Evolutionary conservation across 2,888 invertebrate species (phyloP), one percentile per base, ranked within the genome.

Genomic region (Cephus pygmeus): DNA sequence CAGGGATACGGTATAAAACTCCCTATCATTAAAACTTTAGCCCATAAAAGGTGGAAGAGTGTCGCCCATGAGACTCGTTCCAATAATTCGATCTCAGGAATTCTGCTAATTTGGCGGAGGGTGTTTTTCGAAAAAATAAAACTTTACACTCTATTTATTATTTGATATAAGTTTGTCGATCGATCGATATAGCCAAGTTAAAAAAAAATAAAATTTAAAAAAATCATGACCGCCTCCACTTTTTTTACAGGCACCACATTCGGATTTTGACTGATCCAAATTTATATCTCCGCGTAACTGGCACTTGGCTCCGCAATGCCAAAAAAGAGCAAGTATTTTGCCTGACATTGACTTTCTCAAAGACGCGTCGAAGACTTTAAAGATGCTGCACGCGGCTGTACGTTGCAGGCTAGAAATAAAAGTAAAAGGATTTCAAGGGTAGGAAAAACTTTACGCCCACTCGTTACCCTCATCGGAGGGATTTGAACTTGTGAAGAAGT

Each of bases 21-120:
- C 56, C 9, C 56, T 56, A 56, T 56, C 56, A 73, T 78, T 78
- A 78, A 76, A 78, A 78, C 78, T 78, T 78, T 78, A 6, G 76
- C 71, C 75, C 78, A 73, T 78, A 78, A 78, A 78, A 73, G 75
- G 56, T 76, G 69, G 76, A 78, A 78, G 23, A 76, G 78, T 78
- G 75, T 76, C 76, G 78, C 75, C 78, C 75, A 68, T 68, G 78
- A 73, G 78, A 73, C 78, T 78, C 78, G 76, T 78, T 78, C 69
- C 69, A 71, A 69, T 75, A 77, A 75, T 77, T 77, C 75, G 73
- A 73, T 69, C 35, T 75, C 40, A 33, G 69, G 31, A 77, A 33
- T 75, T 77, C 69, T 23, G 56, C 75, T 77, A 77, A 77, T 77
- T 77, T 71, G 12, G 73, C 11, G 0, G 36, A 33, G n/a, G 73